A percentile compares a stretch with the other conserved stretches of the same genome.
phyloP scores from a whole-genome alignment of 2,113 vertebrate genomes.

The Otus sunia region DNA sequence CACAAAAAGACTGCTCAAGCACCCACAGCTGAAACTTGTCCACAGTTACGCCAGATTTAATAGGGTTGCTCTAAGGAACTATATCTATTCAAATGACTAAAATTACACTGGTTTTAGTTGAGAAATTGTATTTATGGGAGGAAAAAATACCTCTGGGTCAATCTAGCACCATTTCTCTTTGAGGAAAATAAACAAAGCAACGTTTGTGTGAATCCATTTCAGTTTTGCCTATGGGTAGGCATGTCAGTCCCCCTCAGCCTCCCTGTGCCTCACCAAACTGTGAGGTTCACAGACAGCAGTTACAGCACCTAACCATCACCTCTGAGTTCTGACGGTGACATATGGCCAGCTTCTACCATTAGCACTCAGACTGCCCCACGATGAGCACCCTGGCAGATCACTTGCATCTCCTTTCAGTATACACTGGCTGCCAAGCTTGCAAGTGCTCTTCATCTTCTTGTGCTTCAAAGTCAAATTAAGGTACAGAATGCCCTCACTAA shows the following conservation, averaged over 20 bases:
- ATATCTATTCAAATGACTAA: neutral
- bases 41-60: neutral
- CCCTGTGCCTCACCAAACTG: accelerated
- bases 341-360: neutral
- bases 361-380: neutral
- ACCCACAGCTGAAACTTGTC: neutral
- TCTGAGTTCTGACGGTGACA: accelerated
- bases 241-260: neutral
- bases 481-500: neutral
- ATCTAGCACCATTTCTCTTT: neutral
- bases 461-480: neutral
- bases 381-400: neutral
- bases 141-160: neutral
- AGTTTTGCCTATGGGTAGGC: neutral
- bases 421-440: neutral
- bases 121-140: neutral
- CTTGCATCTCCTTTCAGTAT: neutral
- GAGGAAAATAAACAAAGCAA: neutral
- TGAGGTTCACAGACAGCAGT: neutral
- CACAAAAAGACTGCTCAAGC: neutral
- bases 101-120: neutral
- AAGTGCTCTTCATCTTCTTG: neutral
- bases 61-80: neutral
- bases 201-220: neutral
- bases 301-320: neutral